Evolutionary conservation across 2,888 invertebrate genomes (phyloP).

Genomic region (Dexiosoma caninum): DNA sequence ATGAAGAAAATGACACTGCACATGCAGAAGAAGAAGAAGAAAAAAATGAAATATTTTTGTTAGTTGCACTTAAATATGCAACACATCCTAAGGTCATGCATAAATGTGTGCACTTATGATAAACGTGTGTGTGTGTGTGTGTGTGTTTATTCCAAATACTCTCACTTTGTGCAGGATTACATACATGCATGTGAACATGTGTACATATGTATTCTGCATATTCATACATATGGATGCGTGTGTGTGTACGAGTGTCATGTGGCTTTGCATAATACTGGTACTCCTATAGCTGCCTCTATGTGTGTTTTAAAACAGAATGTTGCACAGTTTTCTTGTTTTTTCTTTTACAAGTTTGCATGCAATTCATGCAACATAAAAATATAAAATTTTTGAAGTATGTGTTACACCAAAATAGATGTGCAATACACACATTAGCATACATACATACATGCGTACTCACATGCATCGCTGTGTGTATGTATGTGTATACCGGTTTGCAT

Average conservation of each 20-base stretch:
- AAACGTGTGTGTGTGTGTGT: background rate
- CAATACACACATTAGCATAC: no score
- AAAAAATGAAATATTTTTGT: background rate
- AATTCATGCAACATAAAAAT: conserved; percentile 8
- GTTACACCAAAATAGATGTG: conserved; percentile 3
- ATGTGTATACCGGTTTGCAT: background rate
- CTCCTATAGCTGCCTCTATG: background rate
- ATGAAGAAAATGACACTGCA: background rate
- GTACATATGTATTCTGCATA: background rate
- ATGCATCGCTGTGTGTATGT: background rate
- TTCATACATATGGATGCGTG: no score
- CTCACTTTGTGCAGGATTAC: conserved; percentile 8
- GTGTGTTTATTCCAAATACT: no score
- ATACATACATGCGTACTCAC: background rate
- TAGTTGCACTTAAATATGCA: conserved; percentile 25
- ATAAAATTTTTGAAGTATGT: conserved; percentile 4
- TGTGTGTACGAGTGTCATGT: background rate
- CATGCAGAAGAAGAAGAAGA: background rate
- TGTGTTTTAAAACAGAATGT: background rate
- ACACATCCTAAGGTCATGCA: conserved; percentile 33
- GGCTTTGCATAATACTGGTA: no score
- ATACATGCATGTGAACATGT: background rate
- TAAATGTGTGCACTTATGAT: background rate
- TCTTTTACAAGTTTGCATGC: background rate
- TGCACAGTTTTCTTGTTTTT: background rate